Evolutionary conservation across 2,888 invertebrate genomes (phyloP).

Genomic region (Apamea anceps): DNA sequence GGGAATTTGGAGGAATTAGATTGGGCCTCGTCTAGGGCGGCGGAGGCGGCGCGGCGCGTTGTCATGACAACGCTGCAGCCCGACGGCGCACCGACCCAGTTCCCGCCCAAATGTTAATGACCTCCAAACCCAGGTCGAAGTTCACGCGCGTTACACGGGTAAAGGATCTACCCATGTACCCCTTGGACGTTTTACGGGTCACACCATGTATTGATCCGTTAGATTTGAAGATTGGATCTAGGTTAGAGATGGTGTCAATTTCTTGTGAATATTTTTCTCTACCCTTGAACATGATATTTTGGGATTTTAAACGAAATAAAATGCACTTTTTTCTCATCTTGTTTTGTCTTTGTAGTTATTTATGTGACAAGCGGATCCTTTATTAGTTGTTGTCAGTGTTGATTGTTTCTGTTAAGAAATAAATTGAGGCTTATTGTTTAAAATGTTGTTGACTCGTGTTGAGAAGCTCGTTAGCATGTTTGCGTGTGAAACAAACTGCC

Average conservation of each 20-base stretch:
- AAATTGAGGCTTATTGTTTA: conserved; percentile 64
- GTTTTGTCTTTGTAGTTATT: conserved; percentile 62
- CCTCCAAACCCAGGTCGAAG: conserved; percentile 90
- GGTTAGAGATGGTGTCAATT: conserved; percentile 79
- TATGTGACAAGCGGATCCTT: conserved; percentile 60
- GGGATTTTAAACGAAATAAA: conserved; percentile 28
- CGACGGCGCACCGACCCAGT: conserved; percentile 86
- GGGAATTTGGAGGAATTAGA: conserved; percentile 69
- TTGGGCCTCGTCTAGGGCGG: conserved; percentile 73
- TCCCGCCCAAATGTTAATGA: conserved; percentile 89
- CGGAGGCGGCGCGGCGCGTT: conserved; percentile 74
- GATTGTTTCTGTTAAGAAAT: conserved; percentile 55
- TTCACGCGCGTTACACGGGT: conserved; percentile 89
- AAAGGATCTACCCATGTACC: conserved; percentile 82
- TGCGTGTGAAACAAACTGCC: conserved; percentile 35
- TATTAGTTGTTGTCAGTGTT: conserved; percentile 56
- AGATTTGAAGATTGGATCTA: conserved; percentile 83
- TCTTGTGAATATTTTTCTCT: conserved; percentile 56
- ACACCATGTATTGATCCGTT: conserved; percentile 86
- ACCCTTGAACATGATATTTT: conserved; percentile 64
- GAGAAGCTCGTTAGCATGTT: conserved; percentile 53
- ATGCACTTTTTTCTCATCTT: conserved; percentile 38
- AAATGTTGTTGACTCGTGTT: conserved; percentile 57
- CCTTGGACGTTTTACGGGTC: conserved; percentile 84
- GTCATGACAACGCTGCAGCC: conserved; percentile 84